These are phyloP conservation scores for Ammospiza maritima DNA, from an alignment of 2,797 vertebrate species.

Conservation along the genomic window DNA sequence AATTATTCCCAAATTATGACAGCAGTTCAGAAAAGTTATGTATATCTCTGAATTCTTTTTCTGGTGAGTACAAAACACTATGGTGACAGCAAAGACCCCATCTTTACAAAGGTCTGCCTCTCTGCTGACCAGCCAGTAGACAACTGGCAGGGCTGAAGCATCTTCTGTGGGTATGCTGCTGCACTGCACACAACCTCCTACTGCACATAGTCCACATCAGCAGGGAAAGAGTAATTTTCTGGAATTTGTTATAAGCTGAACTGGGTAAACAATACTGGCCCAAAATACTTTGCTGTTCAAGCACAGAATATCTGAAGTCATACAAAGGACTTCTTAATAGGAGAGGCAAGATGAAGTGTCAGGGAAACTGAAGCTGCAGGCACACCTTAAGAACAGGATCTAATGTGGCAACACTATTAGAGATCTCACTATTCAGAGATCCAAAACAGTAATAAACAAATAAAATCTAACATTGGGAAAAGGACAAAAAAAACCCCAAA, in stretches of 20 bases:
- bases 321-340: neutral
- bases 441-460: neutral
- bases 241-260: neutral
- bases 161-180: neutral
- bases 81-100: neutral
- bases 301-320: neutral
- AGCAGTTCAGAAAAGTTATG: neutral
- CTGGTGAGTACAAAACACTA: fast-evolving
- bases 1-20: neutral
- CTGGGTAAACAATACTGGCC: neutral
- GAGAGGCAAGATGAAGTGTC: neutral
- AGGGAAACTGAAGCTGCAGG: neutral
- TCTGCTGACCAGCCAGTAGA: neutral
- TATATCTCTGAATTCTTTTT: too few relatives aligned
- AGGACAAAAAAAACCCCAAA: neutral
- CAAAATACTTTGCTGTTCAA: neutral
- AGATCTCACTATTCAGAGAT: neutral
- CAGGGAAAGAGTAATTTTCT: neutral
- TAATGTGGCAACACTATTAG: neutral
- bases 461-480: neutral
- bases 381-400: neutral
- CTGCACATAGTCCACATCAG: neutral
- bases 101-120: neutral
- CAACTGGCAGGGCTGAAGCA: neutral
- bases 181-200: too few relatives aligned